Percentiles rank a stretch among this genome's conserved stretches.
Conservation (phyloP, 2,797 vertebrate species). For the Chiroxiphia lanceolata region DNA sequence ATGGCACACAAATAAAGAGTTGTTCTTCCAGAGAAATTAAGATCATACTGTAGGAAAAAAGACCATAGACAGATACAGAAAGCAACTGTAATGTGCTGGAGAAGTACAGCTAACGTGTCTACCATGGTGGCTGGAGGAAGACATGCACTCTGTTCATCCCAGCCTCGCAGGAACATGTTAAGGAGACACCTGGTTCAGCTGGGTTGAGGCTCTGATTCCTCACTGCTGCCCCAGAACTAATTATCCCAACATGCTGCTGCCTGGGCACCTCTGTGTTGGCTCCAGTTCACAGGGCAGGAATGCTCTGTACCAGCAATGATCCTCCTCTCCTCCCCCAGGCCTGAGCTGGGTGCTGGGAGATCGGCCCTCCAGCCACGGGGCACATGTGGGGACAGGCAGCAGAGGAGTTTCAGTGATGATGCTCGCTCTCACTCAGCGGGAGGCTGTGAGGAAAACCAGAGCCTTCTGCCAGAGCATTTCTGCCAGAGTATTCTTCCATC, state of each 20-base stretch:
- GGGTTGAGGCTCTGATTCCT: accelerated
- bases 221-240: background rate
- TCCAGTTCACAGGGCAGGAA: background rate
- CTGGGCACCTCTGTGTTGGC: background rate
- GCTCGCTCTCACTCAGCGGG: background rate
- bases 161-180: background rate
- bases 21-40: background rate
- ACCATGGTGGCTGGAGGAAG: background rate
- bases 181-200: background rate
- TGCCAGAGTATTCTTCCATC: background rate
- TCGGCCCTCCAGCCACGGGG: background rate
- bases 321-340: background rate
- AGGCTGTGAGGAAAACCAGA: background rate
- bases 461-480: background rate
- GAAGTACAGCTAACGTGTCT: background rate
- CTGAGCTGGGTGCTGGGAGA: background rate
- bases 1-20: background rate
- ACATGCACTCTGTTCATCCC: background rate
- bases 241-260: background rate
- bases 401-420: background rate
- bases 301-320: background rate
- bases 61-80: background rate
- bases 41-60: background rate
- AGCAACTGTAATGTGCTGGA: background rate
- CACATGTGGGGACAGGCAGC: background rate